These are phyloP conservation scores for Pimpla rufipes DNA, from an alignment of 2,888 invertebrate genomes.

Conservation along the genomic window DNA sequence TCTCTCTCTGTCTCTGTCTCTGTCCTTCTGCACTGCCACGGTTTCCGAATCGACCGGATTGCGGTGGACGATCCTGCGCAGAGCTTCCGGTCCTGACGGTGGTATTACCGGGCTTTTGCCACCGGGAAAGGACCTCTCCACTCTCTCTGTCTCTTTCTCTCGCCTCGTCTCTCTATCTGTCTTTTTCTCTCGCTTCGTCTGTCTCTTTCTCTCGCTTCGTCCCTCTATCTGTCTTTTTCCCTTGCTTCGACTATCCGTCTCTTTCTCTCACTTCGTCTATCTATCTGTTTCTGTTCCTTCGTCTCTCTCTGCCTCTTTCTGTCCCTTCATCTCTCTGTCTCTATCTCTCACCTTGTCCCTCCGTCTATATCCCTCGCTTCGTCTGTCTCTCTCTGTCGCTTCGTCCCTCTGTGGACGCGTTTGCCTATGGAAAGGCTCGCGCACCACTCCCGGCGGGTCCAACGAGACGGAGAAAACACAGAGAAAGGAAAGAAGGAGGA, in stretches of 20 bases:
- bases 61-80: constrained; percentile 67
- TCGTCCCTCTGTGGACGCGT: constrained; percentile 27
- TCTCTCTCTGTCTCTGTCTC: constrained; percentile 18
- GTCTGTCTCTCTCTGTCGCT: too few species aligned
- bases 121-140: constrained; percentile 59
- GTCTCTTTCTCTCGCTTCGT: constrained; percentile 23
- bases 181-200: constrained; percentile 30
- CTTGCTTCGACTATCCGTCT: constrained; percentile 43
- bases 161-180: not conserved
- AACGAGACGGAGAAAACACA: constrained; percentile 51
- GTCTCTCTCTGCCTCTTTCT: too few species aligned
- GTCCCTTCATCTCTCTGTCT: constrained; percentile 43
- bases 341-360: not conserved
- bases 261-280: constrained; percentile 1
- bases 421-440: constrained; percentile 43
- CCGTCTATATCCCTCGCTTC: too few species aligned
- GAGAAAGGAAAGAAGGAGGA: constrained; percentile 47
- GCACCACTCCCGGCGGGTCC: constrained; percentile 43
- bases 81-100: constrained; percentile 63
- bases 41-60: constrained; percentile 70
- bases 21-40: constrained; percentile 63
- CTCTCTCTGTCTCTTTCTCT: constrained; percentile 41
- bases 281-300: too few species aligned
- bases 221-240: constrained; percentile 6
- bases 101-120: constrained; percentile 62